A percentile compares a stretch with the other conserved stretches of the same genome.
Evolutionary conservation across 2,888 invertebrate species (phyloP).

Genomic region (Spilarctia lutea): DNA sequence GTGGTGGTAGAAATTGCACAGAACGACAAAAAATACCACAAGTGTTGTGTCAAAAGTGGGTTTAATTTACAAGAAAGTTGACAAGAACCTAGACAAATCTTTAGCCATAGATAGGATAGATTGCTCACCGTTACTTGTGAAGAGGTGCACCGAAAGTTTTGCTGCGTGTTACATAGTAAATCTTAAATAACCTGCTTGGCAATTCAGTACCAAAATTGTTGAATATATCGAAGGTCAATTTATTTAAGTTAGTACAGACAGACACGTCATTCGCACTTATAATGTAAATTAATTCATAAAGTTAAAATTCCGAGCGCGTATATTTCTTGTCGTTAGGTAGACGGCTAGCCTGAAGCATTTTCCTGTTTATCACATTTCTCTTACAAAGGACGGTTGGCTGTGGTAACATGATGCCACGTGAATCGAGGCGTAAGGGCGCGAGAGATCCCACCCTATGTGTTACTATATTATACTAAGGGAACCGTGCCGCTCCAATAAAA

Average conservation of each 20-base stretch:
- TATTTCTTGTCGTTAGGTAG: constrained; percentile 23
- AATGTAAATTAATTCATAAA: constrained; percentile 41
- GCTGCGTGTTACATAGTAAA: not conserved
- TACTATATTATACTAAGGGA: constrained; percentile 43
- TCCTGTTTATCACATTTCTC: constrained; percentile 68
- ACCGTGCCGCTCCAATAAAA: constrained; percentile 46
- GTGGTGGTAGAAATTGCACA: not conserved
- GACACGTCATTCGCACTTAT: constrained; percentile 42
- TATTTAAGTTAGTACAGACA: constrained; percentile 49
- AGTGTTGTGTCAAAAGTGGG: not conserved
- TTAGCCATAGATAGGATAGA: no score
- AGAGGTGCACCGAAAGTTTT: not conserved
- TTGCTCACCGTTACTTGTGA: not conserved
- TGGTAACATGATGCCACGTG: constrained; percentile 64
- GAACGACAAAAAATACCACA: not conserved
- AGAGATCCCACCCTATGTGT: constrained; percentile 57
- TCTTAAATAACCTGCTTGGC: not conserved
- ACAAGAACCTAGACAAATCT: not conserved
- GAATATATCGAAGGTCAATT: constrained; percentile 34
- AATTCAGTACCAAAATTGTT: constrained; percentile 24
- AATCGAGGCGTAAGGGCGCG: constrained; percentile 64
- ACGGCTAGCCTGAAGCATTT: constrained; percentile 58
- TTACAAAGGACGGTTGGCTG: constrained; percentile 53
- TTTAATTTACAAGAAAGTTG: not conserved
- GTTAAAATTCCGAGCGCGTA: constrained; percentile 28